Evolutionary conservation across 53 echinoderm and acorn worm species (phyloP), one percentile per base, ranked within the genome.

Genomic region (Arbacia lixula): DNA sequence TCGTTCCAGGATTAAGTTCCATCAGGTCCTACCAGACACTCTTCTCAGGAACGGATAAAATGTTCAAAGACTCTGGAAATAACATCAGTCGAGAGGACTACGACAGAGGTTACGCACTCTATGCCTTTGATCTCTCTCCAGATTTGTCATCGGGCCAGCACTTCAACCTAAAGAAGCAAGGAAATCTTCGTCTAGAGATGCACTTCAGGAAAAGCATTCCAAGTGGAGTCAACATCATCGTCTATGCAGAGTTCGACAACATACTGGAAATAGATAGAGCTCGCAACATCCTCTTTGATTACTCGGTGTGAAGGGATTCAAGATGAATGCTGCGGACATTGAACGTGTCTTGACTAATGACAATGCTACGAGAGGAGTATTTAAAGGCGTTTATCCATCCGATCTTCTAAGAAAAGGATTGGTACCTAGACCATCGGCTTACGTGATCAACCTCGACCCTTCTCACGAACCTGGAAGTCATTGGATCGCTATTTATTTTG

Each of bases 11-110:
- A 55, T 36, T 55, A 49, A 53, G 50, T 25, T 88, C 83, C 22
- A 51, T 72, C 49, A 71, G 88, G 32, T 71, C 88, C 71, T 88
- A 83, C 60, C 82, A 88, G 1, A 88, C 88, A 17, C 50, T 83
- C 30, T 83, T 88, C 62, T 88, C 88, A 6, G 88, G 88, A 74
- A 88, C 88, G 21, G 84, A 88, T 88, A 83, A 87, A 83, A 83
- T 77, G 72, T 81, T 68, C 42, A 75, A 79, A 21, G 88, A 88
- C 40, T 34, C 42, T 14, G 88, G 83, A 3, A 88, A 83, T 27
- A n/a, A 43, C 54, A 83, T 88, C 88, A 88, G 63, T 88, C 83
- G 88, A 17, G 63, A 88, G 36, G 83, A 88, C 4, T 88, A 88
- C 64, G 72, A 83, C 63, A 29, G 26, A 43, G 88, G 83, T 22